Conservation (phyloP, 2,888 invertebrate species). For the Nebria brevicollis region DNA sequence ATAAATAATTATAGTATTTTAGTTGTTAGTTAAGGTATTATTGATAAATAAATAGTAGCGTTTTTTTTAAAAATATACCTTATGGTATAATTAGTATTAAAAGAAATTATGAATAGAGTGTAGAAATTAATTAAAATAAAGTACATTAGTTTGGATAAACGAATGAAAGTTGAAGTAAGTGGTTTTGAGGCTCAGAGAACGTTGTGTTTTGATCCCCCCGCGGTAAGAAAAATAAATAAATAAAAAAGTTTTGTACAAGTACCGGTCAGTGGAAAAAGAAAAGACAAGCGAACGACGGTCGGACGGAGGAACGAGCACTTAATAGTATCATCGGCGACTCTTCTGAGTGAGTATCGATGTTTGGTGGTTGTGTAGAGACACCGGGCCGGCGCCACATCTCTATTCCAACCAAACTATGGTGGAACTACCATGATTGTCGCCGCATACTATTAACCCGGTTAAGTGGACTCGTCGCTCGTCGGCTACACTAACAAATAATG, state of each 20-base stretch:
- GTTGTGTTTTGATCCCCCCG: not conserved
- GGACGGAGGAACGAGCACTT: not conserved
- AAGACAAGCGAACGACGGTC: not conserved
- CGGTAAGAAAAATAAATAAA: not conserved
- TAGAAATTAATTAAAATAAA: not conserved
- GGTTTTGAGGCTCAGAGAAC: not conserved
- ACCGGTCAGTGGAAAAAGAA: not conserved
- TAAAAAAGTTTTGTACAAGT: not conserved
- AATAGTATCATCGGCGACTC: slow-evolving; percentile 1
- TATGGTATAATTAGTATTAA: not conserved
- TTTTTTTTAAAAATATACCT: no score
- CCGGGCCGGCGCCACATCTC: not conserved
- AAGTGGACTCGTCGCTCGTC: slow-evolving; percentile 7
- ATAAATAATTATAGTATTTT: no score
- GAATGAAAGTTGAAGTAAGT: not conserved
- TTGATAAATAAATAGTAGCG: no score
- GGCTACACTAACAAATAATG: slow-evolving; percentile 4
- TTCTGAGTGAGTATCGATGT: slow-evolving; percentile 1
- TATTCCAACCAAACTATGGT: not conserved
- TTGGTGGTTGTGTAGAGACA: not conserved
- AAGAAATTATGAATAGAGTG: not conserved
- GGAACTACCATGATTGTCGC: slow-evolving; percentile 7
- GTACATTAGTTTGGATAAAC: not conserved
- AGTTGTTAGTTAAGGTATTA: no score
- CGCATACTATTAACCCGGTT: slow-evolving; percentile 9